Base-by-base conservation (phyloP, 2,888 invertebrate genomes). In the Galerucella pusilla region DNA sequence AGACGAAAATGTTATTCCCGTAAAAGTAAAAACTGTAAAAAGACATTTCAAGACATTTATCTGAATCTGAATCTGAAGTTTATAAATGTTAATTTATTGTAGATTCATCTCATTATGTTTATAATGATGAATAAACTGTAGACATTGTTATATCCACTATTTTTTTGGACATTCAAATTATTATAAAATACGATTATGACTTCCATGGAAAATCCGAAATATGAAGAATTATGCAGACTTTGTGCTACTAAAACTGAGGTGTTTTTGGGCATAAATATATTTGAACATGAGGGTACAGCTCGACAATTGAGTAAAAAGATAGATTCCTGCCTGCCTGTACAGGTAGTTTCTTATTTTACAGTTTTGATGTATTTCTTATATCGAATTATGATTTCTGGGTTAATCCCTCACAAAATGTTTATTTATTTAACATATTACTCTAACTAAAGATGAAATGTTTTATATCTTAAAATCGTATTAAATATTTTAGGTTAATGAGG, bases 241-340 rank as follows among this genome's bases (percentile, higher is more conserved):
- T 88, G 88, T 81, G 88, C 87, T 25, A 83, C 86, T 49, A 88
- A 87, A 83, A 87, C 86, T 14, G 85, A 85, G 70, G 76, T 86
- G 75, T 80, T 86, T 63, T 79, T 86, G 67, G 86, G 85, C 35
- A 84, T 87, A 68, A 85, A 88, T 77, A 88, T 88, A 76, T 88
- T 87, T 77, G 87, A 86, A 71, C 84, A 84, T 74, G 88, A 88
- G 81, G 90, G 89, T 71, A 87, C 89, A 74, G 86, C 88, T 75
- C 85, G 90, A 77, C 89, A 90, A 84, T 88, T 91, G 63, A 88
- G 88, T 79, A 90, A 90, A 85, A 91, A 91, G 86, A 91, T 91
- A 75, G 87, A 89, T 78, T 88, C 88, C 72, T 91, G 91, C 85
- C 87, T 91, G 82, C 90, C 91, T 70, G 86, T 91, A 61, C 89